A percentile compares a stretch with the other conserved stretches of the same genome.
These are phyloP conservation scores for Cotesia typhae DNA, from an alignment of 1,140 invertebrate species.

Conservation along the genomic window DNA sequence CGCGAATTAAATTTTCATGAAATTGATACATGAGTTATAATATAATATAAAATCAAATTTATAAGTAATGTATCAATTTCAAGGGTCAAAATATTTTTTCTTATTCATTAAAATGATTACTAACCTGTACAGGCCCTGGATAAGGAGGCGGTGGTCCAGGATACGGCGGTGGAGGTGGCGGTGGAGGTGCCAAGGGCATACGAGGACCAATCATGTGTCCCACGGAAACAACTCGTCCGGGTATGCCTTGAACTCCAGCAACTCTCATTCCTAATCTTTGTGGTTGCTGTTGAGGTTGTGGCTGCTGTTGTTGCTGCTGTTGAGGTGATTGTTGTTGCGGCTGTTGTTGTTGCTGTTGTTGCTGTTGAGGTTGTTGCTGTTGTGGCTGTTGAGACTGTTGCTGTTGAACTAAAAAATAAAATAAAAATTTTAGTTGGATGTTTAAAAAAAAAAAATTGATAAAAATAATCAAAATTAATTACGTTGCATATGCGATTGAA, in stretches of 20 bases:
- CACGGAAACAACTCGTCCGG: constrained; percentile 60
- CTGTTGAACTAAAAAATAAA: constrained; percentile 38
- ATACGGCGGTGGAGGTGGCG: constrained; percentile 75
- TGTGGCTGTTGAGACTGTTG: neutral
- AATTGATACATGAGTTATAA: constrained; percentile 22
- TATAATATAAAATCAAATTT: constrained; percentile 39
- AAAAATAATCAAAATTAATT: constrained; percentile 20
- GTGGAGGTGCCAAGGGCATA: constrained; percentile 68
- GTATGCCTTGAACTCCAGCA: constrained; percentile 54
- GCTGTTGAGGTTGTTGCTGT: no score
- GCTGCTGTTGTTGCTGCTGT: neutral
- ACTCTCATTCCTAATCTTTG: constrained; percentile 59
- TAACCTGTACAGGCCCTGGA: constrained; percentile 62
- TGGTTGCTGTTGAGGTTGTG: constrained; percentile 50
- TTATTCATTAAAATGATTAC: constrained; percentile 33
- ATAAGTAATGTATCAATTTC: constrained; percentile 52
- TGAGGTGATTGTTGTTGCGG: constrained; percentile 36
- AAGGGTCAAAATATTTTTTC: constrained; percentile 12
- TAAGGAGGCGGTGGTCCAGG: constrained; percentile 67
- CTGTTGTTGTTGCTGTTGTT: no score
- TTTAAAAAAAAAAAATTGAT: constrained; percentile 10
- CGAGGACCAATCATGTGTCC: constrained; percentile 62
- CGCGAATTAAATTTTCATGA: no score
- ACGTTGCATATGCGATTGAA: constrained; percentile 60
- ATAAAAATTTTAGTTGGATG: neutral